A percentile compares a stretch with the other conserved stretches of the same genome.
These are phyloP conservation scores for Periparus ater DNA, from an alignment of 2,797 vertebrate species.

Conservation along the genomic window DNA sequence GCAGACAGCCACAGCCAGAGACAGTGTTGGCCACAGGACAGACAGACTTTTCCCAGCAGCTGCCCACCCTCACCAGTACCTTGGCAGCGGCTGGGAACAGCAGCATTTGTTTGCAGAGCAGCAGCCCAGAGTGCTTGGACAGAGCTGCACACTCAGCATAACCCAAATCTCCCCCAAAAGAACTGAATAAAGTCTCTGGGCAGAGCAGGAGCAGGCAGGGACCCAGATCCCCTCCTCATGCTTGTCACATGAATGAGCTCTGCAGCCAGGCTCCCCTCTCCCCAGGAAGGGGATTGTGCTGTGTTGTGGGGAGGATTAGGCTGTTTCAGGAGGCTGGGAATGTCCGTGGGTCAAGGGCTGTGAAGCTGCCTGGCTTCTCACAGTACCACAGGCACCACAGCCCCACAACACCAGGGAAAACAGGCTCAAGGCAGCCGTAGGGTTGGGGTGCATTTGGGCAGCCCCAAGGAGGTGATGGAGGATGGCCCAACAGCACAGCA, in stretches of 20 bases:
- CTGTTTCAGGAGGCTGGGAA: not conserved
- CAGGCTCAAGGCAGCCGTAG: fast-evolving
- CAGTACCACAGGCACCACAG: fast-evolving
- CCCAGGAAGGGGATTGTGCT: slow-evolving; percentile 41
- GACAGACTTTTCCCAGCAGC: not conserved
- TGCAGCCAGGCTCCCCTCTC: not conserved
- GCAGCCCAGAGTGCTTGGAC: not conserved
- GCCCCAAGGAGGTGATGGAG: fast-evolving
- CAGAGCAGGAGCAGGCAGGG: not conserved
- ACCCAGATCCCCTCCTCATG: slow-evolving; percentile 56
- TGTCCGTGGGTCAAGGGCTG: not conserved
- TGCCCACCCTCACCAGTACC: not conserved
- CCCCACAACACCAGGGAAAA: not conserved
- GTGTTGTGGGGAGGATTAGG: slow-evolving; percentile 61
- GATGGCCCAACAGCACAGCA: not conserved
- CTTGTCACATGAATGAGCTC: slow-evolving; percentile 68
- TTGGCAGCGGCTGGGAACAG: not conserved
- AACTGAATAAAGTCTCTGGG: not conserved
- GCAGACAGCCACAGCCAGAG: not conserved
- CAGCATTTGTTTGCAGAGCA: slow-evolving; percentile 27
- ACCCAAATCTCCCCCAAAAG: slow-evolving; percentile 26
- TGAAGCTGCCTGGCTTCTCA: not conserved
- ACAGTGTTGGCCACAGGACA: not conserved
- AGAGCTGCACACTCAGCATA: slow-evolving; percentile 49
- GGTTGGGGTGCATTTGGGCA: not conserved